Percentiles rank a stretch among this genome's conserved stretches.
These are phyloP conservation scores for Holacanthus passer DNA, from an alignment of 2,113 vertebrate genomes.

Conservation along the genomic window DNA sequence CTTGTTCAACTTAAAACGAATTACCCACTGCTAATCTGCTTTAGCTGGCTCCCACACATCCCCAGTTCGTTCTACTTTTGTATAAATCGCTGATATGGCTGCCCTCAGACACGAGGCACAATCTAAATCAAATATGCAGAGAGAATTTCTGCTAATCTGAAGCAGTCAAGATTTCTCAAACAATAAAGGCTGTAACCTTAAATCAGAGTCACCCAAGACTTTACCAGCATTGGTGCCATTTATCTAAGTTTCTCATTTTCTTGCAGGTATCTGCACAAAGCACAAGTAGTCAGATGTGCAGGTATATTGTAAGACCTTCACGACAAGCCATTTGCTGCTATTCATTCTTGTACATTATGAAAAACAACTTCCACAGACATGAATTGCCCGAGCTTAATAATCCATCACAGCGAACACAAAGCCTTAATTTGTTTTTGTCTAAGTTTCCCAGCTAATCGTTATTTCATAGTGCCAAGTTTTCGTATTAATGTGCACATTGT, in stretches of 20 bases:
- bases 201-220: neutral
- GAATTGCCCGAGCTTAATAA: neutral
- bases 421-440: neutral
- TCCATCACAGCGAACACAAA: conserved; percentile 18
- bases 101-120: conserved; percentile 40
- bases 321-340: neutral
- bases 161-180: conserved; percentile 9
- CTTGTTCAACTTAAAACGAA: conserved; percentile 39
- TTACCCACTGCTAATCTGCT: conserved; percentile 41
- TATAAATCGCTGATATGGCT: conserved; percentile 35
- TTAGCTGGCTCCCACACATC: conserved; percentile 39
- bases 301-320: neutral
- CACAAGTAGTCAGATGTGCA: neutral
- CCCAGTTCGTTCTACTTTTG: conserved; percentile 22
- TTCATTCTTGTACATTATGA: neutral
- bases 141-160: conserved; percentile 16
- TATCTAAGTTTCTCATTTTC: neutral
- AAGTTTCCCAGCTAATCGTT: conserved; percentile 18
- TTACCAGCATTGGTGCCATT: neutral
- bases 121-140: conserved; percentile 50
- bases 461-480: neutral
- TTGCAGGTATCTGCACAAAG: neutral
- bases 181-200: neutral
- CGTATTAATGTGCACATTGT: conserved; percentile 13
- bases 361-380: conserved; percentile 1